These are phyloP conservation scores for Petrocephalus zakoni DNA, from an alignment of 2,113 vertebrate genomes.

Conservation along the genomic window DNA sequence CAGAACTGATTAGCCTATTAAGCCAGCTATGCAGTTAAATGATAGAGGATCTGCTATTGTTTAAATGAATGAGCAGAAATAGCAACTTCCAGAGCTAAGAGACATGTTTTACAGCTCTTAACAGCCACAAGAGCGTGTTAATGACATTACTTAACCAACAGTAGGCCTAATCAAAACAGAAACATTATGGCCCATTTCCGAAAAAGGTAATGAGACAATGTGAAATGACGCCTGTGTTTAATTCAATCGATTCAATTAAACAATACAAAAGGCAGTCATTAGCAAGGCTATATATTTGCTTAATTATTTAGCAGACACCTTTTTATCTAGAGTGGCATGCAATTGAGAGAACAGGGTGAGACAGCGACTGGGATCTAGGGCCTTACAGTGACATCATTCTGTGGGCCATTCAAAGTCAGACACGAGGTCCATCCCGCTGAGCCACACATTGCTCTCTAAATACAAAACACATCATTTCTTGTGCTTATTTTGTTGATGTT, in stretches of 20 bases:
- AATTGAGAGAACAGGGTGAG: neutral
- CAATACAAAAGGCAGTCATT: neutral
- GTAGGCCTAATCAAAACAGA: neutral
- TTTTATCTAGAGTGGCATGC: neutral
- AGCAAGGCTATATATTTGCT: neutral
- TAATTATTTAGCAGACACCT: neutral
- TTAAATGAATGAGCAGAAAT: neutral
- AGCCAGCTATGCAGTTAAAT: neutral
- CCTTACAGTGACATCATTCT: neutral
- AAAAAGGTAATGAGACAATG: neutral
- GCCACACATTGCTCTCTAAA: neutral
- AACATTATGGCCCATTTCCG: neutral
- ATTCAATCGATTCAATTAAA: neutral
- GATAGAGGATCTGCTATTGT: neutral
- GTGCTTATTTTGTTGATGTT: conserved; percentile 24
- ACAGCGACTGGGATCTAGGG: neutral
- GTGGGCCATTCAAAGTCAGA: neutral
- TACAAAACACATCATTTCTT: neutral
- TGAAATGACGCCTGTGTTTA: neutral
- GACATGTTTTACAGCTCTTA: neutral
- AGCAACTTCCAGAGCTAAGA: neutral
- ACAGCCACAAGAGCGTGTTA: neutral
- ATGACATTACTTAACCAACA: neutral
- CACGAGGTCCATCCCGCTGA: neutral
- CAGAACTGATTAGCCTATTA: neutral